A percentile compares a stretch with the other conserved stretches of the same genome.
These are phyloP conservation scores for Neodiprion fabricii DNA, from an alignment of 1,140 invertebrate genomes.

Conservation along the genomic window DNA sequence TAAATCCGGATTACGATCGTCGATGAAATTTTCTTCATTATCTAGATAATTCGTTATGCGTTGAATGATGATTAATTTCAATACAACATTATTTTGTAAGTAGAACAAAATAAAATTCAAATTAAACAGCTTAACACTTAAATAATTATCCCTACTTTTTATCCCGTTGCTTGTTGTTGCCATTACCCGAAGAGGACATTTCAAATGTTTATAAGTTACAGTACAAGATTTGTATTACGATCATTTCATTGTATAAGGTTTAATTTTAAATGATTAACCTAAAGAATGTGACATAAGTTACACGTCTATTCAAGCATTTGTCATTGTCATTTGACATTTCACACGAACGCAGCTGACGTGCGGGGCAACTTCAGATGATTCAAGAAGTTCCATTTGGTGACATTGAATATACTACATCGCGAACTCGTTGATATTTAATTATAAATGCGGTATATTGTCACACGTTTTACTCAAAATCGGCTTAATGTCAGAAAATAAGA, in stretches of 20 bases:
- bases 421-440: too few species aligned
- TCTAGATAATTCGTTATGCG: not conserved
- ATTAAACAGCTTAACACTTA: not conserved
- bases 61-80: not conserved
- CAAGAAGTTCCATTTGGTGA: too few species aligned
- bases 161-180: not conserved
- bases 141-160: not conserved
- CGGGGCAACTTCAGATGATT: too few species aligned
- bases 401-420: too few species aligned
- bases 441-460: too few species aligned
- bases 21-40: not conserved
- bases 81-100: not conserved
- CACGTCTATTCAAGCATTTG: not conserved
- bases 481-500: too few species aligned
- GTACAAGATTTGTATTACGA: not conserved
- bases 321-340: too few species aligned
- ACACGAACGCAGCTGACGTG: too few species aligned
- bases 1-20: not conserved
- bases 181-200: not conserved
- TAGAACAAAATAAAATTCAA: not conserved
- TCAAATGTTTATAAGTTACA: not conserved
- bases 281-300: not conserved
- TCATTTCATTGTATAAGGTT: not conserved
- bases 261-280: not conserved
- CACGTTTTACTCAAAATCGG: too few species aligned